A percentile compares a stretch with the other conserved stretches of the same genome.
Conservation (phyloP, 2,113 vertebrate genomes). For the Myrmecobius fasciatus region DNA sequence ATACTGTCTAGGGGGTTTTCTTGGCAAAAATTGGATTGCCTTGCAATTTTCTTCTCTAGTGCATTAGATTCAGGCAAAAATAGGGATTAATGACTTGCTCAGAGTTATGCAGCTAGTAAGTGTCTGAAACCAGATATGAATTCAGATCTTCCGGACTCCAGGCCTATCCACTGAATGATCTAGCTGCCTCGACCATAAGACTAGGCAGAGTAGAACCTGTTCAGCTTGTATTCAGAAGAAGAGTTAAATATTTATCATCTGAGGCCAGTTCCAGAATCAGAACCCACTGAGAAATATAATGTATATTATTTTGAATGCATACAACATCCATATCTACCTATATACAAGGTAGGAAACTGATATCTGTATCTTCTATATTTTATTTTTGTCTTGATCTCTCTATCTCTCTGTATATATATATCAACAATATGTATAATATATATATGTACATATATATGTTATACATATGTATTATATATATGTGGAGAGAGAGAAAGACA, state of each 20-base stretch:
- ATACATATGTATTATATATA: no score
- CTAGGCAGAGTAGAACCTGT: background rate
- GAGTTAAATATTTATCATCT: background rate
- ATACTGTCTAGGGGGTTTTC: background rate
- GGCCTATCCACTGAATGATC: background rate
- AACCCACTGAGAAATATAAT: background rate
- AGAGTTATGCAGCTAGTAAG: background rate
- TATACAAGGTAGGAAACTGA: background rate
- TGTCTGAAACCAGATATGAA: background rate
- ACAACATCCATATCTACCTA: no score
- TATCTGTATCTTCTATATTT: background rate
- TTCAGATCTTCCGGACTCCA: background rate
- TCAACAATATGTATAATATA: no score
- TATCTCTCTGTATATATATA: no score
- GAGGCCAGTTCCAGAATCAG: background rate
- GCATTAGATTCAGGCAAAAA: background rate
- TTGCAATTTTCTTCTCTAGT: background rate
- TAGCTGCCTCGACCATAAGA: background rate
- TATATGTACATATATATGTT: no score
- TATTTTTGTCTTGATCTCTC: no score
- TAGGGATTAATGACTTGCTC: no score
- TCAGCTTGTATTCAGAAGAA: background rate
- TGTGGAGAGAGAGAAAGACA: no score
- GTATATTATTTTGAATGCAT: background rate
- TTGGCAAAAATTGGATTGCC: background rate